Base-by-base conservation (phyloP, 2,888 invertebrate genomes). In the Lobophora halterata region DNA sequence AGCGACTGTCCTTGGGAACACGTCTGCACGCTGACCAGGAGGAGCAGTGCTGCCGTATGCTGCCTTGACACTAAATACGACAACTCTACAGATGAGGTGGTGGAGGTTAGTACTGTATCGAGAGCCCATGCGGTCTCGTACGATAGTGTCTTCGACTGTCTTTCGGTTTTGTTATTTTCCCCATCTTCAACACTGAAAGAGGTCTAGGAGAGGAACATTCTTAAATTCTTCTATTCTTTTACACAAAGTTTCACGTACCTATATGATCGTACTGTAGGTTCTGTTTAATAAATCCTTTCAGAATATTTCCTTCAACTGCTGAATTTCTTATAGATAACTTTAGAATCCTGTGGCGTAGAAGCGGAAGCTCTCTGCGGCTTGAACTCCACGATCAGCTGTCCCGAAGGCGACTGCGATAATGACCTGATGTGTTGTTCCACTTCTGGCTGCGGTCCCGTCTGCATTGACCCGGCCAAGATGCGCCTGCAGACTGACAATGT, bases 21-120 rank as follows among this genome's bases (percentile, higher is more conserved):
- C 58, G 68, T 81, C 30, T 93, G 93, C 55, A 89, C 89, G 1
- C 68, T 81, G 0, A 86, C 90, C 0, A 76, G 90, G 0, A 87
- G 90, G 28, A 90, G 88, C 16, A 89, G 89, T 0, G 87, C 89
- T 28, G 89, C 91, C 0, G 89, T 93, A 11, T 93, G 93, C 71
- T 93, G 93, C 54, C 90, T 91, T 0, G 79, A 79, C 16, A 58
- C 70, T 1, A 63, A 58, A 17, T 55, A 52, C 5, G 78, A 79
- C 9, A 82, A 77, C 46, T 48, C 65, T 2, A 82, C 79, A 4
- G 42, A 36, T 3, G 42, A 42, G n/a, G 34, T 58, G 29, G 49
- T 68, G 21, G 83, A 81, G 61, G 85, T 82, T 31, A 46, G 50
- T n/a, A n/a, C n/a, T 5, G 4, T 28, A 8, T 8, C 4, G 8